Conservation (phyloP, 2,113 vertebrate species). For the Rafetus swinhoei region DNA sequence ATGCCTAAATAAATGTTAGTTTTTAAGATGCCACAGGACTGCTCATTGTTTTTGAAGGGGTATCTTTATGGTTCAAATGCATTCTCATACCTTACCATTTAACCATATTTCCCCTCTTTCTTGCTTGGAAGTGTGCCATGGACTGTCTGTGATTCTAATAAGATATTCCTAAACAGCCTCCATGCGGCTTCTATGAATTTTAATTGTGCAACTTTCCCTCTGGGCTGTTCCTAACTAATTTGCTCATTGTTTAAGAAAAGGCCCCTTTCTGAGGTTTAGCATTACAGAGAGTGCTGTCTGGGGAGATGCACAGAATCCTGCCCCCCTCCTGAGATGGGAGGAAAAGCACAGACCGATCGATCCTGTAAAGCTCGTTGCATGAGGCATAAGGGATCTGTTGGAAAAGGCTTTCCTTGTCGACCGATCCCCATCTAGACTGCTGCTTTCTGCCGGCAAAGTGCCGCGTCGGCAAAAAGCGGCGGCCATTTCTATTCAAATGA, state of each 20-base stretch:
- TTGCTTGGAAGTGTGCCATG: background rate
- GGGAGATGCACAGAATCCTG: background rate
- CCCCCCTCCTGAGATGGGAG: background rate
- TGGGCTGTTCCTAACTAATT: background rate
- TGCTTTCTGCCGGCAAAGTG: too few species aligned
- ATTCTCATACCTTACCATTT: background rate
- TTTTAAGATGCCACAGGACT: too few species aligned
- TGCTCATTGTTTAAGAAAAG: slow-evolving; percentile 2
- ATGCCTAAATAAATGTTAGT: too few species aligned
- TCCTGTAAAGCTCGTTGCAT: too few species aligned
- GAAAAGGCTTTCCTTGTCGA: too few species aligned
- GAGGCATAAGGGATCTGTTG: too few species aligned
- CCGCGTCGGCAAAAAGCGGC: too few species aligned
- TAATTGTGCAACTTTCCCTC: background rate
- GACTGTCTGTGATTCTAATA: background rate
- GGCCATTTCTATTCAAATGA: too few species aligned
- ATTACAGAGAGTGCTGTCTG: background rate
- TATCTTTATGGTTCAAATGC: background rate
- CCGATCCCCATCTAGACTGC: too few species aligned
- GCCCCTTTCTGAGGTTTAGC: background rate
- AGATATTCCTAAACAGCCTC: slow-evolving; percentile 11
- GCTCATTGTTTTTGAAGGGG: background rate
- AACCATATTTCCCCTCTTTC: background rate
- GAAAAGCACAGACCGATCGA: rapidly evolving
- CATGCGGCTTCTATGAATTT: background rate